Conservation (phyloP, 2,888 invertebrate species). For the Tineola bisselliella region DNA sequence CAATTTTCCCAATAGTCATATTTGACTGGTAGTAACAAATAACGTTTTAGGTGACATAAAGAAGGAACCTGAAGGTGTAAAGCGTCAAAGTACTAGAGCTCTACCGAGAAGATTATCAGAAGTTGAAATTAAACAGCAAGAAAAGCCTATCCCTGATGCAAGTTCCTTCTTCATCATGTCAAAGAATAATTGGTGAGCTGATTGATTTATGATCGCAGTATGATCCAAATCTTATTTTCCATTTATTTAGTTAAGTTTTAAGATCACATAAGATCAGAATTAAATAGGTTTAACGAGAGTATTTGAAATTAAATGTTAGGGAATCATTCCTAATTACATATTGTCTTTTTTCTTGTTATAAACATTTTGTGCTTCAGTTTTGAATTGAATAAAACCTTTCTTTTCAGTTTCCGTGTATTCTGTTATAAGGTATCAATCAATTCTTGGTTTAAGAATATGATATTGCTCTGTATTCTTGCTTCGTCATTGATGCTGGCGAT, state of each 20-base stretch:
- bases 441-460: constrained; percentile 93
- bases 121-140: constrained; percentile 79
- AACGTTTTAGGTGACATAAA: constrained; percentile 43
- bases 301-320: too few relatives aligned
- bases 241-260: too few relatives aligned
- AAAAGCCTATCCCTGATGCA: constrained; percentile 89
- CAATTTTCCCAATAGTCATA: background rate
- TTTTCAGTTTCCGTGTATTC: constrained; percentile 83
- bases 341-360: too few relatives aligned
- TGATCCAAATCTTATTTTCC: too few relatives aligned
- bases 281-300: too few relatives aligned
- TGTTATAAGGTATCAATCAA: constrained; percentile 97
- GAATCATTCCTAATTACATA: too few relatives aligned
- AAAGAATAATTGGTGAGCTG: constrained; percentile 83
- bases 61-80: constrained; percentile 28
- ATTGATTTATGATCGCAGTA: background rate
- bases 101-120: constrained; percentile 86
- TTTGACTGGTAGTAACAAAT: too few relatives aligned
- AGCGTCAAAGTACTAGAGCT: constrained; percentile 62
- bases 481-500: constrained; percentile 97
- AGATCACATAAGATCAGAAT: too few relatives aligned
- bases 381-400: too few relatives aligned
- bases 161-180: constrained; percentile 93
- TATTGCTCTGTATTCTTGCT: constrained; percentile 95
- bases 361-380: background rate